Evolutionary conservation across 2,113 vertebrate species (phyloP).

Genomic region (Pelodiscus sinensis): DNA sequence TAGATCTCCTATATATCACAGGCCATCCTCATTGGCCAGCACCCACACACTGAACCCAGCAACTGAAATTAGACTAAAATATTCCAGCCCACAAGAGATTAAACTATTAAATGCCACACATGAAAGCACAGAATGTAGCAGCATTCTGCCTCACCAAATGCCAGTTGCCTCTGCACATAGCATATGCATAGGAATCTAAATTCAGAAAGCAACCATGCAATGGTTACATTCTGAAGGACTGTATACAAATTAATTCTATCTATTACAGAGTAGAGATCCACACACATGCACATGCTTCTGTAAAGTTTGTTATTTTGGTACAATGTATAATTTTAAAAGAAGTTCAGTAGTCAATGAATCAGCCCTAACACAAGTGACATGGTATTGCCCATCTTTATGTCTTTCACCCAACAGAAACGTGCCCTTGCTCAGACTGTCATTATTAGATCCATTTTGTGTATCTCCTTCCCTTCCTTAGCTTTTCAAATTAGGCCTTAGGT

Average conservation of each 20-base stretch:
- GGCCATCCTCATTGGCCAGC: neutral
- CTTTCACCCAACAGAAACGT: neutral
- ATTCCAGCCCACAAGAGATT: neutral
- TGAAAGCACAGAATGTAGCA: neutral
- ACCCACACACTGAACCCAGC: neutral
- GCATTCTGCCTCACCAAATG: neutral
- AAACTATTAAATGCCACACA: neutral
- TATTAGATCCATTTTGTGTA: neutral
- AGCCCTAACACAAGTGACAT: neutral
- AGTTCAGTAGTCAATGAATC: neutral
- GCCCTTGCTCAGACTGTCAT: neutral
- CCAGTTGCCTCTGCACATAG: neutral
- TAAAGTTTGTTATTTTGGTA: neutral
- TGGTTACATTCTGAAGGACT: neutral
- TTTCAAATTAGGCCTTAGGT: neutral
- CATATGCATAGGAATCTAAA: neutral
- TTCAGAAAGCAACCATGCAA: neutral
- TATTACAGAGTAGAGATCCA: neutral
- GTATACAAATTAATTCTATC: neutral
- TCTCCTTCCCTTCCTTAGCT: neutral
- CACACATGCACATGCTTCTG: neutral
- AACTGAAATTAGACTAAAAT: neutral
- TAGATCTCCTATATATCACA: too few species aligned
- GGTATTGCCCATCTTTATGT: neutral
- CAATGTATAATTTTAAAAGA: neutral